Conservation (phyloP, 53 echinoderm and acorn worm genomes). For the Paracentrotus lividus region DNA sequence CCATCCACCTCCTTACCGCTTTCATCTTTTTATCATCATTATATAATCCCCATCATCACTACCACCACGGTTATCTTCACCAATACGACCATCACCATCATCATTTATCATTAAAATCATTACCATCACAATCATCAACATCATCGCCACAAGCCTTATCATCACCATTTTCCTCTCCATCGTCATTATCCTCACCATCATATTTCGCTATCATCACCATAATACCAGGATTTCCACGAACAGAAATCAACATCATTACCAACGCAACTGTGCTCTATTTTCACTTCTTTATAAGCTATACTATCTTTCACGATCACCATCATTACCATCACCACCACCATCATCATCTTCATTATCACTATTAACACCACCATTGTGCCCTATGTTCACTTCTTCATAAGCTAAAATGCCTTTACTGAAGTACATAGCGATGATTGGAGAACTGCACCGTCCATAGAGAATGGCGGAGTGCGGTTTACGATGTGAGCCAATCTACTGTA, state of each 20-base stretch:
- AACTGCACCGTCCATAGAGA: not conserved
- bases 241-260: not conserved
- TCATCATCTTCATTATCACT: not conserved
- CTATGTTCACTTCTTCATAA: constrained; percentile 36
- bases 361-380: not conserved
- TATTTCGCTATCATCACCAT: not conserved
- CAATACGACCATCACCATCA: not conserved
- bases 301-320: constrained; percentile 1
- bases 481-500: not conserved
- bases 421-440: no score
- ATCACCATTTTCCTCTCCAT: not conserved
- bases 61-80: not conserved
- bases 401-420: no score
- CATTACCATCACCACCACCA: not conserved
- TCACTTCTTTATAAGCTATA: not conserved
- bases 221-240: not conserved
- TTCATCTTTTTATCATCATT: not conserved
- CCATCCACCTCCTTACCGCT: no score
- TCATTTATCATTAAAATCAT: not conserved
- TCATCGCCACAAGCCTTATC: no score
- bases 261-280: not conserved
- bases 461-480: not conserved
- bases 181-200: not conserved
- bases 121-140: not conserved
- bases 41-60: not conserved